Evolutionary conservation across 2,113 vertebrate genomes (phyloP), one percentile per base, ranked within the genome.

Genomic region (Galbula dea): DNA sequence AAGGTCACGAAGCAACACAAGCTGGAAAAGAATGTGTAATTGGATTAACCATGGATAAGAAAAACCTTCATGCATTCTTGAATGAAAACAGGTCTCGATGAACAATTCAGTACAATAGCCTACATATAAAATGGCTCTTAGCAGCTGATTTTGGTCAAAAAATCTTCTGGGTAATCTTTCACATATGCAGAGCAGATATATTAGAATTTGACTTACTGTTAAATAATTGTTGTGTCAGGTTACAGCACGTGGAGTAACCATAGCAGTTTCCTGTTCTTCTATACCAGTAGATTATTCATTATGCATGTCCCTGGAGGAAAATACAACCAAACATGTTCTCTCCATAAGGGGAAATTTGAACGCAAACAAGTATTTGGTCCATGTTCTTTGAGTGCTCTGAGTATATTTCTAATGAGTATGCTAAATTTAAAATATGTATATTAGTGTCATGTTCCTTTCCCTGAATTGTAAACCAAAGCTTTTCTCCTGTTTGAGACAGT

Each of bases 1-100:
- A 96, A 96, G 91, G 90, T 96, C 94, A 88, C 0, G 1, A 43
- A 88, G 66, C 67, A 88, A 95, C 76, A 79, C 74, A 83, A 74
- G 36, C 83, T 94, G 55, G 77, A 88, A 94, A 95, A 94, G 83
- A 72, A 89, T 29, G 24, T 83, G 58, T 95, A 96, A 96, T 91
- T 91, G 88, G 94, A 96, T 96, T 96, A 95, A 90, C 39, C 68
- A 37, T 57, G 45, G 81, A 57, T 85, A 82, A 88, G 78, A 93
- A 96, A 92, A 95, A 73, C 34, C 43, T 74, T 61, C 16, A 16
- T 39, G 55, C 23, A 26, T 89, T 95, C 86, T 62, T 94, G 59
- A 95, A 90, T 59, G 83, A 85, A 93, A 93, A 68, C 55, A 84
- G 55, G 66, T 41, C 83, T 85, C 0, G 0, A 34, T 71, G 59